Base-by-base conservation (phyloP, 2,113 vertebrate genomes). In the Centropus unirufus region DNA sequence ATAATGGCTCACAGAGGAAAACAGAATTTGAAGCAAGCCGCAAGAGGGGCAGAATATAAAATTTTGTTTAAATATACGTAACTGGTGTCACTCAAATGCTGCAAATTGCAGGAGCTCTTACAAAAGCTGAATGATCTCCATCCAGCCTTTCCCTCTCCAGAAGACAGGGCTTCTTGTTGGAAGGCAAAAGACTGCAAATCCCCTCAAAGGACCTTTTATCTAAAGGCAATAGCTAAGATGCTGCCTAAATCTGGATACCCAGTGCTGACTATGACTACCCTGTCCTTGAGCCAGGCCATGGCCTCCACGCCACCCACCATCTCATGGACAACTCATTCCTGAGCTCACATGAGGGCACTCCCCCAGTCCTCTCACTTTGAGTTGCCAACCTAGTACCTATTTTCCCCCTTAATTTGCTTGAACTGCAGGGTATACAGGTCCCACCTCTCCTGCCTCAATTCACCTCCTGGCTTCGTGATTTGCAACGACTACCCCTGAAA, bases 251-350 rank as follows among this genome's bases (percentile, higher is more conserved):
- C 19, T 58, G 36, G 36, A 69, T 19, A 54, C 36, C 7, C 46
- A 29, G 1, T 1, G 55, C 27, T 72, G 49, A 66, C 36, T 44
- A 57, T 0, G 0, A 34, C 49, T 63, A 39, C 12, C 6, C 6
- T 14, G 21, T 14, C 27, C 66, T 34, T 1, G 1, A 24, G 52
- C 47, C 61, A 30, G 69, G 64, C 57, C 34, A 23, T 1, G 15
- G 34, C 22, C 47, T 76, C 22, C 42, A 24, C 30, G 61, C 8
- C 26, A 40, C 21, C 32, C 57, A n/a, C 12, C n/a, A n/a, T 3
- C 85, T n/a, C 40, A 73, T 64, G 62, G n/a, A 83, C 1, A 0
- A 29, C 32, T 80, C 23, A 74, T 11, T 29, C 32, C 3, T 21
- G 20, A 52, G 30, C 42, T 34, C 55, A 61, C 42, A 51, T 23